A percentile compares a stretch with the other conserved stretches of the same genome.
Evolutionary conservation across 1,140 invertebrate genomes (phyloP).

Genomic region (Monomorium pharaonis): DNA sequence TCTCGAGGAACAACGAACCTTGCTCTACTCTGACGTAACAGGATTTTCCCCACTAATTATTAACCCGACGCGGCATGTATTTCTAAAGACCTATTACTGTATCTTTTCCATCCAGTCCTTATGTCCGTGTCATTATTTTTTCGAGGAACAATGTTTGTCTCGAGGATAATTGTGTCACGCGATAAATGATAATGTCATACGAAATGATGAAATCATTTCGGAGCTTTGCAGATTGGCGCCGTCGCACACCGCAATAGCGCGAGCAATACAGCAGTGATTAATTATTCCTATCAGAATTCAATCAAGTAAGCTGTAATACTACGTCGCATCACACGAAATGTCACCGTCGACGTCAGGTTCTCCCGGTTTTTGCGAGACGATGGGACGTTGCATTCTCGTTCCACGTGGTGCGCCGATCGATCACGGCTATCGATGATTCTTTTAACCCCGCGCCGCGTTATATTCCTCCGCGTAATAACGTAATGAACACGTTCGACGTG

Average conservation of each 20-base stretch:
- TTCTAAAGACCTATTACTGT: neutral
- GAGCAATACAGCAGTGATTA: slow-evolving; percentile 31
- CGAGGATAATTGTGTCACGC: neutral
- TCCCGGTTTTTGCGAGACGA: slow-evolving; percentile 26
- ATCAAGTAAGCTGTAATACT: slow-evolving; percentile 57
- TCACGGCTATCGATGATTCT: neutral
- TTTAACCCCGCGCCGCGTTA: neutral
- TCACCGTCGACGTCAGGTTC: slow-evolving; percentile 48
- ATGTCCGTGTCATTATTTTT: neutral
- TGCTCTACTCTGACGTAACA: neutral
- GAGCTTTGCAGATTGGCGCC: neutral
- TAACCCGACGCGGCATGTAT: neutral
- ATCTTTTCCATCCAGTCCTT: neutral
- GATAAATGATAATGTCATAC: neutral
- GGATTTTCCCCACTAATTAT: neutral
- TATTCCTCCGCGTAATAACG: slow-evolving; percentile 27
- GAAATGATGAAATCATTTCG: neutral
- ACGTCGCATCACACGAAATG: slow-evolving; percentile 71
- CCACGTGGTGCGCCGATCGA: slow-evolving; percentile 47
- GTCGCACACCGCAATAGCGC: neutral
- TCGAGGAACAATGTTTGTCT: neutral
- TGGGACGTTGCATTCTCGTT: slow-evolving; percentile 1
- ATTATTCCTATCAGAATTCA: slow-evolving; percentile 53
- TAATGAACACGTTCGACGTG: neutral
- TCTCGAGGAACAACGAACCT: neutral